phyloP scores from a whole-genome alignment of 2,113 vertebrate genomes.

The Butastur rufipennis region DNA sequence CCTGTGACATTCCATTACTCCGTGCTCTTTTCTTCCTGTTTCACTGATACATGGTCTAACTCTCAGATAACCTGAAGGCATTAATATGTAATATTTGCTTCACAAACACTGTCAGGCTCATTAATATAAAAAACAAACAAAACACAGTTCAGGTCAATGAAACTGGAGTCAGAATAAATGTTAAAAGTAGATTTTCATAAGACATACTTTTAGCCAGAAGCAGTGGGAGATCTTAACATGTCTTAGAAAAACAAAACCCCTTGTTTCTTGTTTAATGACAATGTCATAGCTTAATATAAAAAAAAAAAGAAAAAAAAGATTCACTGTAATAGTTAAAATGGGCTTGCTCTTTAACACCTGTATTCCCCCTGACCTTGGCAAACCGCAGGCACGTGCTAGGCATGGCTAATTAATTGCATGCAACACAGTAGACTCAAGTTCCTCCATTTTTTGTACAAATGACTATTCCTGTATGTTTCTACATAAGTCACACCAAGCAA shows the following conservation, averaged over 20 bases:
- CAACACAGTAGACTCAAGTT: background rate
- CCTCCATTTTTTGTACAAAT: background rate
- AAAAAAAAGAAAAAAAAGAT: background rate
- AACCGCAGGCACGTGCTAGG: background rate
- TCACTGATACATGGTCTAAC: background rate
- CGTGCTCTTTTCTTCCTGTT: constrained; percentile 9
- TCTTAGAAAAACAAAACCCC: background rate
- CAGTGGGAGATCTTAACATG: background rate
- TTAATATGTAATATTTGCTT: background rate
- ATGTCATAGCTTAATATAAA: background rate
- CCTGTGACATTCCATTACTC: background rate
- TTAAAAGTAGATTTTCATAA: background rate
- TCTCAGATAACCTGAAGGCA: constrained; percentile 4
- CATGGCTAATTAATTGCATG: background rate
- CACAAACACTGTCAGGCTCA: background rate
- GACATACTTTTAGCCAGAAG: background rate
- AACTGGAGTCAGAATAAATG: background rate
- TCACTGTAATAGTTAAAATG: background rate
- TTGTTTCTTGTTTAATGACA: background rate
- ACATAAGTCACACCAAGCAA: background rate
- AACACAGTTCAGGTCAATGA: background rate
- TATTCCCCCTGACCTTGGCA: background rate
- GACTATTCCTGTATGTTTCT: background rate
- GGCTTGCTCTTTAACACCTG: background rate
- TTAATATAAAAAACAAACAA: background rate